A percentile compares a stretch with the other conserved stretches of the same genome.
Conservation (phyloP, 2,113 vertebrate species). For the Neopipo cinnamomea region DNA sequence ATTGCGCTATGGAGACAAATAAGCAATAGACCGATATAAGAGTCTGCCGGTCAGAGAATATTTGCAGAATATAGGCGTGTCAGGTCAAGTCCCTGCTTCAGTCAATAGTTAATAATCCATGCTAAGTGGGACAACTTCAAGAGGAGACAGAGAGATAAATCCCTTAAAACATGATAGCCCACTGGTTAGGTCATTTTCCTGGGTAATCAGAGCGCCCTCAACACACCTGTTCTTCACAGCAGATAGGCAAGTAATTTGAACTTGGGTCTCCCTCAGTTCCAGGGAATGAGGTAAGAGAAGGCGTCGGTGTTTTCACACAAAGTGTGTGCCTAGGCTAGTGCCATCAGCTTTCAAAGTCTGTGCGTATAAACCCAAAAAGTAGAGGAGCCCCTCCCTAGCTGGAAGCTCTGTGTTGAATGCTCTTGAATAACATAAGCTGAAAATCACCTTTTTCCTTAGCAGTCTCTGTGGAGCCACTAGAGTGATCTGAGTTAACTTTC, state of each 20-base stretch:
- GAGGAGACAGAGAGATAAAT: background rate
- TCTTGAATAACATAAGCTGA: background rate
- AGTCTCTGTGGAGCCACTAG: background rate
- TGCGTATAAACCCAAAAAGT: background rate
- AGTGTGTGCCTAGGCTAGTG: background rate
- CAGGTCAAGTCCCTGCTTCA: background rate
- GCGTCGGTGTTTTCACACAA: background rate
- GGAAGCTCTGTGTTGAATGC: fast-evolving
- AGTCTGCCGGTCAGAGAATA: background rate
- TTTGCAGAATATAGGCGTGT: background rate
- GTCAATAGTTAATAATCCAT: background rate
- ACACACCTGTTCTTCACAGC: background rate
- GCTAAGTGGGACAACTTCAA: background rate
- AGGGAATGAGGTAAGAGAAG: background rate
- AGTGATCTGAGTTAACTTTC: background rate
- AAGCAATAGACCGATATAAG: background rate
- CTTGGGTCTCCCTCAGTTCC: background rate
- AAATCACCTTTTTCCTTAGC: background rate
- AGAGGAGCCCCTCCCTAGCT: background rate
- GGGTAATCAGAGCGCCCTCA: fast-evolving
- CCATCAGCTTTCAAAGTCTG: background rate
- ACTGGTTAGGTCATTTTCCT: background rate
- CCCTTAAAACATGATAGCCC: background rate
- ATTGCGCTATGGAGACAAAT: background rate
- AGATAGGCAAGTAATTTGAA: background rate